phyloP scores from a whole-genome alignment of 2,797 vertebrate species.

The Tragopan temminckii region DNA sequence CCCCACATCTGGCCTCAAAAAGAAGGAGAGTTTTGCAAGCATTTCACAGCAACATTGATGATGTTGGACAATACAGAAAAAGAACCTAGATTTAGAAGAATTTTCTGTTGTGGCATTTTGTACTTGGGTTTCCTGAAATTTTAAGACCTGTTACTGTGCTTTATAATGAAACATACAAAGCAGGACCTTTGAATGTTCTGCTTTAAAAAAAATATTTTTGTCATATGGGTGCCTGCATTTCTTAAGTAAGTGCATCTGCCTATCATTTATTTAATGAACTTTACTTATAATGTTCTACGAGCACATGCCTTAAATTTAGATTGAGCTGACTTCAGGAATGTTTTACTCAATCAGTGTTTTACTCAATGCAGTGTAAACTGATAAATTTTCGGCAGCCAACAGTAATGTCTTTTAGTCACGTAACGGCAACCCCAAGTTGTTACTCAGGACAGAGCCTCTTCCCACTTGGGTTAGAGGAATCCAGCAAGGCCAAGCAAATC shows the following conservation, averaged over 20 bases:
- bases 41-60: neutral
- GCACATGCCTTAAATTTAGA: neutral
- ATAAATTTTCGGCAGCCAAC: neutral
- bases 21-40: neutral
- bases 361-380: neutral
- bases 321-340: neutral
- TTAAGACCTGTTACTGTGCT: neutral
- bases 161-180: neutral
- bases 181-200: neutral
- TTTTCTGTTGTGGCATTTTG: neutral
- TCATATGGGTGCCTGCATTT: neutral
- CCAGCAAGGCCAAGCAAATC: neutral
- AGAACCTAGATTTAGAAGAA: neutral
- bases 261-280: neutral
- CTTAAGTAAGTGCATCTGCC: neutral
- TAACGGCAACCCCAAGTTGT: neutral
- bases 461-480: neutral
- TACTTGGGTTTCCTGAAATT: neutral
- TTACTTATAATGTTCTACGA: neutral
- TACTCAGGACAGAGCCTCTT: neutral
- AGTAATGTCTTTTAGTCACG: neutral
- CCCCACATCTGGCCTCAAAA: neutral
- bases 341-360: too few relatives aligned
- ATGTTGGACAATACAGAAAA: neutral
- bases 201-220: neutral